Evolutionary conservation across 2,113 vertebrate species (phyloP).

Genomic region (Pampusana beccarii): DNA sequence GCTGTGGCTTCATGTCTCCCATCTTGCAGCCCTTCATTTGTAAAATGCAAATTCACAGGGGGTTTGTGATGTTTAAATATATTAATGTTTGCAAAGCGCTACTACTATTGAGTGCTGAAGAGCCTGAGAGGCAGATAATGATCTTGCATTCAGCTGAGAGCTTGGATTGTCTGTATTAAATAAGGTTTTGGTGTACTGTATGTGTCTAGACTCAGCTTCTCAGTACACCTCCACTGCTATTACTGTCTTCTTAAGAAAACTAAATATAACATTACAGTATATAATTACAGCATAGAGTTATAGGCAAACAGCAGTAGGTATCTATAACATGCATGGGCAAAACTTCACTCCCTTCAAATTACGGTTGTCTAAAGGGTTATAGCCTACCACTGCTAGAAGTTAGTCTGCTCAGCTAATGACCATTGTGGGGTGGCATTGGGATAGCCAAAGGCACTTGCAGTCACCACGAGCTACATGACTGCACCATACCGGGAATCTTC

Average conservation of each 20-base stretch:
- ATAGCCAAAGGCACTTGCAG: neutral
- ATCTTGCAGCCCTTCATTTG: neutral
- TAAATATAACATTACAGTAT: conserved; percentile 28
- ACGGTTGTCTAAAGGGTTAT: neutral
- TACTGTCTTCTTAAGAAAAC: conserved; percentile 45
- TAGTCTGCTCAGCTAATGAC: neutral
- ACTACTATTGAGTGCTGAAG: neutral
- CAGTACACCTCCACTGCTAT: conserved; percentile 47
- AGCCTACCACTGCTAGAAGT: neutral
- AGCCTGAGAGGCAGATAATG: neutral
- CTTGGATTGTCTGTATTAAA: conserved; percentile 6
- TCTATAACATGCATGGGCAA: neutral
- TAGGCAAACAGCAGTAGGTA: conserved; percentile 1
- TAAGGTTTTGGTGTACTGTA: neutral
- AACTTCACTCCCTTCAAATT: neutral
- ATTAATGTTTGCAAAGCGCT: neutral
- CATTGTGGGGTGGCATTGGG: neutral
- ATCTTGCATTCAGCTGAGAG: neutral
- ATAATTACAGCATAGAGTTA: conserved; percentile 18
- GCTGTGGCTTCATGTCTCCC: neutral
- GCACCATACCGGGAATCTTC: neutral
- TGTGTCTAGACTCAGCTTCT: conserved; percentile 46
- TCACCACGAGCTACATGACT: neutral
- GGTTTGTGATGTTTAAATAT: neutral
- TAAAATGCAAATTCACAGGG: neutral